Conservation (phyloP, 2,888 invertebrate species). For the Lasioglossum morio region DNA sequence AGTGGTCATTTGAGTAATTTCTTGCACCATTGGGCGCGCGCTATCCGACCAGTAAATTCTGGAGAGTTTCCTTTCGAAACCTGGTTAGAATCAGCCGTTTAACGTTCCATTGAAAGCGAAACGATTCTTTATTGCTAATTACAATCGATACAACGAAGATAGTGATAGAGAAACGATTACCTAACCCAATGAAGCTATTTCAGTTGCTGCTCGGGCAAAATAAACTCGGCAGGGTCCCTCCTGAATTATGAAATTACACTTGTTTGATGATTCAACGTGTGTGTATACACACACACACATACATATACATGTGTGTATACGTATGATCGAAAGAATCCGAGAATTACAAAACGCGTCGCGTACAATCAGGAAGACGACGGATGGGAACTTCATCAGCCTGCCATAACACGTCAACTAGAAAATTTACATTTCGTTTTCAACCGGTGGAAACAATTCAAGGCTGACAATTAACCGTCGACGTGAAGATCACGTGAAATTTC, state of each 20-base stretch:
- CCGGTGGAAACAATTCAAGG: background rate
- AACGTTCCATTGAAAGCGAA: background rate
- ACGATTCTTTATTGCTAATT: conserved; percentile 9
- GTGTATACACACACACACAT: background rate
- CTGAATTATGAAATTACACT: conserved; percentile 10
- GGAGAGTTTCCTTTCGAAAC: conserved; percentile 2
- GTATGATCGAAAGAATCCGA: background rate
- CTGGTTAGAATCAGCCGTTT: background rate
- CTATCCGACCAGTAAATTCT: background rate
- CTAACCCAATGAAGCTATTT: background rate
- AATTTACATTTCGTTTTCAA: conserved; percentile 21
- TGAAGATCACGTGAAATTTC: background rate
- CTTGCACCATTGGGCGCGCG: background rate
- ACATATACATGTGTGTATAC: background rate
- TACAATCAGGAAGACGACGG: background rate
- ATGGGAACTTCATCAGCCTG: conserved; percentile 5
- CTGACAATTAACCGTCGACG: background rate
- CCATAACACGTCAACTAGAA: conserved; percentile 21
- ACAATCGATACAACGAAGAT: background rate
- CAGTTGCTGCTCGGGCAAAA: background rate
- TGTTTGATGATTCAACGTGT: background rate
- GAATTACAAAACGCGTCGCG: conserved; percentile 10
- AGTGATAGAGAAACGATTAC: background rate
- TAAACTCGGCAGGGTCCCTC: background rate
- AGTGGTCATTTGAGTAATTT: background rate